Evolutionary conservation across 2,888 invertebrate species (phyloP).

Genomic region (Hemaris fuciformis): DNA sequence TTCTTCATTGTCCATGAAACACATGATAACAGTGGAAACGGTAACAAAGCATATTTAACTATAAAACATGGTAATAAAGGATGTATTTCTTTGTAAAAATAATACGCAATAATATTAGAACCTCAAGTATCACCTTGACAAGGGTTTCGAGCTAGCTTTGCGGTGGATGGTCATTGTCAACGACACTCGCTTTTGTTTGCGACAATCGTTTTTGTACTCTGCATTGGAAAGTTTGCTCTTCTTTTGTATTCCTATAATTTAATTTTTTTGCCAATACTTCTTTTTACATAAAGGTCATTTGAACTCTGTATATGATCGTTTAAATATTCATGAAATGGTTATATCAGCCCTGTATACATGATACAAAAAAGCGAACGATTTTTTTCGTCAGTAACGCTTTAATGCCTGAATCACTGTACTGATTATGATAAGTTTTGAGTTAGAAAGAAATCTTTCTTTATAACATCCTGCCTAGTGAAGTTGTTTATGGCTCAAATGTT

Average conservation of each 20-base stretch:
- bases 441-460: no score
- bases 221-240: background rate
- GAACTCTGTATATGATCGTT: no score
- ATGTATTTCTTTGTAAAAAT: constrained; percentile 27
- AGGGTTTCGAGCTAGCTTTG: constrained; percentile 52
- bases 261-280: background rate
- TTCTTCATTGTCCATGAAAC: background rate
- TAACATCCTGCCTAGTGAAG: no score
- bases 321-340: no score
- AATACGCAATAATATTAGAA: constrained; percentile 20
- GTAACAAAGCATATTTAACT: background rate
- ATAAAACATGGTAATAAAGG: constrained; percentile 22
- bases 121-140: constrained; percentile 41
- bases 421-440: no score
- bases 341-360: no score
- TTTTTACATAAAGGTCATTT: background rate
- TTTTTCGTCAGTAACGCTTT: no score
- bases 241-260: background rate
- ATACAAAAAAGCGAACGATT: no score
- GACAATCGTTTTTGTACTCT: constrained; percentile 15
- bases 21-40: background rate
- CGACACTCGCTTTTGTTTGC: constrained; percentile 28
- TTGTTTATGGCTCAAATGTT: no score
- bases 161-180: constrained; percentile 53
- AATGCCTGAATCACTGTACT: no score